A percentile compares a stretch with the other conserved stretches of the same genome.
Evolutionary conservation across 2,888 invertebrate species (phyloP).

Genomic region (Thymelicus lineola): DNA sequence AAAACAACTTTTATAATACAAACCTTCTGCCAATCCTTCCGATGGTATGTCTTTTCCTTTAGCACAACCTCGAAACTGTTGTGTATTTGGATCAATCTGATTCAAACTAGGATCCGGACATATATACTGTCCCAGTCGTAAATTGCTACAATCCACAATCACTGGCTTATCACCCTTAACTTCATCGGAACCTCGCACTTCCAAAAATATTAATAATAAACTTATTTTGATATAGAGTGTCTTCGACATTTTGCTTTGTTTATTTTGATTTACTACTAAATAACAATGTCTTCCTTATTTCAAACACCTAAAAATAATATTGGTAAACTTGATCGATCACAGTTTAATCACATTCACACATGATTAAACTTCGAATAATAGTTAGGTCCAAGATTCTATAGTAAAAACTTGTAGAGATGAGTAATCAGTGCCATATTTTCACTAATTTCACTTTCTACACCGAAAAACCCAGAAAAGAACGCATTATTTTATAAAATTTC

Average conservation of each 20-base stretch:
- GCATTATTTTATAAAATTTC: too few relatives aligned
- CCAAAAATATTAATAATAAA: slow-evolving; percentile 32
- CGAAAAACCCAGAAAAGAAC: too few relatives aligned
- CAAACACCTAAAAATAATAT: background rate
- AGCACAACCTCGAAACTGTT: slow-evolving; percentile 93
- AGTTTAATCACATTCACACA: background rate
- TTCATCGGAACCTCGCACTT: slow-evolving; percentile 62
- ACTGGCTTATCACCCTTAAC: slow-evolving; percentile 58
- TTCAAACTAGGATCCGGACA: slow-evolving; percentile 91
- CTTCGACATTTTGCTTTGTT: slow-evolving; percentile 37
- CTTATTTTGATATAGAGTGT: slow-evolving; percentile 32
- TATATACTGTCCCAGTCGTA: slow-evolving; percentile 92
- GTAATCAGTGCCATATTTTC: too few relatives aligned
- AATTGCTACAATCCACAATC: slow-evolving; percentile 88
- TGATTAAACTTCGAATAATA: background rate
- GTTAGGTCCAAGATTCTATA: background rate
- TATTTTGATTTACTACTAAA: background rate
- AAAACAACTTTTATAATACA: slow-evolving; percentile 9
- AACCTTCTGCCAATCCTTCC: slow-evolving; percentile 93
- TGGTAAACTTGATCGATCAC: background rate
- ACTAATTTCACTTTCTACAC: too few relatives aligned
- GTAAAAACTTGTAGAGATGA: background rate
- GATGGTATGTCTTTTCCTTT: slow-evolving; percentile 77
- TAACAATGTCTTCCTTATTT: too few relatives aligned
- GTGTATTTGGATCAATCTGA: slow-evolving; percentile 94